Evolutionary conservation across 2,797 vertebrate species (phyloP), one percentile per base, ranked within the genome.

Genomic region (Natrix natrix): DNA sequence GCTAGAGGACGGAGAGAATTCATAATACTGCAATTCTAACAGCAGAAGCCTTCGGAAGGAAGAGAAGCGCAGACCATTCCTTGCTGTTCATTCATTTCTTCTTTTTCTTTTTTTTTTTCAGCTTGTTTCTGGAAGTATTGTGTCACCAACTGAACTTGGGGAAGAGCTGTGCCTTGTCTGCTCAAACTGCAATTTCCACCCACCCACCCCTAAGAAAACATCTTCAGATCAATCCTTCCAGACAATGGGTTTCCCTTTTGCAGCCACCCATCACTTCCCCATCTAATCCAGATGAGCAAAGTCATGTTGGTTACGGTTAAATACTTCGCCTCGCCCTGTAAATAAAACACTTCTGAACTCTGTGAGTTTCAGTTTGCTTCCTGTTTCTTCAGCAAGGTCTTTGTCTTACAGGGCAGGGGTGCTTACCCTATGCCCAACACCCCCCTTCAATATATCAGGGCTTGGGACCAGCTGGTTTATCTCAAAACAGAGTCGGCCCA

Each of bases 61-160:
- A 13, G 17, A 22, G 55, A 60, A 52, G 8, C 13, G 56, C 4
- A 88, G 87, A 28, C 26, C 22, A 5, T 60, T 89, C 57, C 20
- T 60, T 74, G 26, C 52, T 26, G 22, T 59, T 54, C 24, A 63
- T 28, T 28, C 3, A 28, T 32, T 13, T 28, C 22, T 86, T 90
- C 24, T 57, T 11, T 28, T 55, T 48, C 60, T 48, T 37, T 91
- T 93, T 93, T 37, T 91, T 93, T 93, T 26, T 28, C 87, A 95
- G 91, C 93, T 90, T 96, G 95, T 74, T 95, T 94, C 93, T 94
- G 94, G 95, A 95, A 96, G 32, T 96, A 94, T 26, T 95, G 95
- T n/a, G 89, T 94, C 93, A 94, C 89, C 89, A 94, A 90, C 87
- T 92, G 94, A 95, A 22, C 0, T 55, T 24, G 11, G 88, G 43